phyloP scores from a whole-genome alignment of 1,140 invertebrate species.

The Hylaeus anthracinus region DNA sequence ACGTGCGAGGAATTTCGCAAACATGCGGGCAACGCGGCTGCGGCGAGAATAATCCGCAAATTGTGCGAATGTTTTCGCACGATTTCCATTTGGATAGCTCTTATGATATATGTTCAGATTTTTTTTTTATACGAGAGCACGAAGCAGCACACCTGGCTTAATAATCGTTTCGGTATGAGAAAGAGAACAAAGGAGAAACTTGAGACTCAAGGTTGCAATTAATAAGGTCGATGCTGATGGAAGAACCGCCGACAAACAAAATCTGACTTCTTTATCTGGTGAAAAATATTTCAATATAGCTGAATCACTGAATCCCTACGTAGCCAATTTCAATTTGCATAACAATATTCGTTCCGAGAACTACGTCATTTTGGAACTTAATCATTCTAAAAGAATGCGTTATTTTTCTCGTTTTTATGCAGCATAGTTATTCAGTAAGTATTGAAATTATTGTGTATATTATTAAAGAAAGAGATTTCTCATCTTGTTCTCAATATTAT shows the following conservation, averaged over 20 bases:
- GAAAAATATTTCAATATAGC: not conserved
- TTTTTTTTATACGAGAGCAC: not conserved
- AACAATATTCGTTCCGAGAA: no score
- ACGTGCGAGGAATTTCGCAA: constrained; percentile 23
- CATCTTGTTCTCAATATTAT: no score
- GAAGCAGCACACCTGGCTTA: not conserved
- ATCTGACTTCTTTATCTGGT: not conserved
- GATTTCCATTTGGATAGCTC: constrained; percentile 31
- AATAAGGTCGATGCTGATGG: not conserved
- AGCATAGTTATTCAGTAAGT: no score
- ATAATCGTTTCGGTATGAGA: not conserved
- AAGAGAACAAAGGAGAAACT: constrained; percentile 6
- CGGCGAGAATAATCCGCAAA: not conserved
- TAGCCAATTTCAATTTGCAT: no score
- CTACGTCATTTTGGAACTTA: no score
- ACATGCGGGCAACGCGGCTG: constrained; percentile 15
- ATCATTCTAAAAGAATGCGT: no score
- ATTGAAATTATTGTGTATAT: no score
- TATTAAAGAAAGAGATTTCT: no score
- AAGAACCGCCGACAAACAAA: not conserved
- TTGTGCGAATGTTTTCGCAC: constrained; percentile 31
- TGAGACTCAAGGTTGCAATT: constrained; percentile 8
- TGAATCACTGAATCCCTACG: no score
- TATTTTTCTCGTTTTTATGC: no score
- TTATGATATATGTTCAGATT: not conserved